Conservation (phyloP, 2,797 vertebrate species). For the Chloroceryle inda region DNA sequence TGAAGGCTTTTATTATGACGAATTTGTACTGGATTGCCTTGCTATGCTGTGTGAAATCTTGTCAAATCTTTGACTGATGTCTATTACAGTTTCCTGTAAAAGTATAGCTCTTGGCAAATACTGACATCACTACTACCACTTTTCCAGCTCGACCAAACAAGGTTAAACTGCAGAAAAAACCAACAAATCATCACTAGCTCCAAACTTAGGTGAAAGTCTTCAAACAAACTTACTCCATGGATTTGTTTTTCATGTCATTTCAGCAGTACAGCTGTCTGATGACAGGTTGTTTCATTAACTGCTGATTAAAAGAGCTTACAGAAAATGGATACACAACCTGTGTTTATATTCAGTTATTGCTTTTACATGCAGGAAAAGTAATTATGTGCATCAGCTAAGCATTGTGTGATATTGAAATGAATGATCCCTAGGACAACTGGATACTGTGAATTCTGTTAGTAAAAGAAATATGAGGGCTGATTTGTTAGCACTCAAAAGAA, state of each 20-base stretch:
- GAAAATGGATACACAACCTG: background rate
- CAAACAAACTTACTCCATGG: conserved; percentile 33
- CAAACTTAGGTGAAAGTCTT: conserved; percentile 41
- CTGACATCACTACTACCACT: conserved; percentile 36
- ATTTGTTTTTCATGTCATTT: conserved; percentile 37
- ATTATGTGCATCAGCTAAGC: conserved; percentile 37
- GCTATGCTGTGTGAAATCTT: conserved; percentile 37
- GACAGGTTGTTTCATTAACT: conserved; percentile 63
- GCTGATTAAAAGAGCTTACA: conserved; percentile 25
- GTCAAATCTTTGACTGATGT: conserved; percentile 58
- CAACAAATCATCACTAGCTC: conserved; percentile 51
- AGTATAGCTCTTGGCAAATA: conserved; percentile 60
- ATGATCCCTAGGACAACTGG: conserved; percentile 36
- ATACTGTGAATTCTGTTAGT: background rate
- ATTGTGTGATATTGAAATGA: conserved; percentile 37
- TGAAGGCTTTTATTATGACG: conserved; percentile 38
- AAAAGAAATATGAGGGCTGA: conserved; percentile 1
- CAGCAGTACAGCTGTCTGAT: conserved; percentile 11
- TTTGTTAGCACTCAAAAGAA: conserved; percentile 15
- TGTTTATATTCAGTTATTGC: conserved; percentile 45
- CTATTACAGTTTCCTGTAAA: conserved; percentile 52
- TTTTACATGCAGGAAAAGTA: conserved; percentile 34
- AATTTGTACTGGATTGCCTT: conserved; percentile 40
- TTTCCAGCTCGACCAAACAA: conserved; percentile 71
- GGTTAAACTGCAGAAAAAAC: conserved; percentile 39